Evolutionary conservation across 2,797 vertebrate genomes (phyloP).

Genomic region (Rhinatrema bivittatum): DNA sequence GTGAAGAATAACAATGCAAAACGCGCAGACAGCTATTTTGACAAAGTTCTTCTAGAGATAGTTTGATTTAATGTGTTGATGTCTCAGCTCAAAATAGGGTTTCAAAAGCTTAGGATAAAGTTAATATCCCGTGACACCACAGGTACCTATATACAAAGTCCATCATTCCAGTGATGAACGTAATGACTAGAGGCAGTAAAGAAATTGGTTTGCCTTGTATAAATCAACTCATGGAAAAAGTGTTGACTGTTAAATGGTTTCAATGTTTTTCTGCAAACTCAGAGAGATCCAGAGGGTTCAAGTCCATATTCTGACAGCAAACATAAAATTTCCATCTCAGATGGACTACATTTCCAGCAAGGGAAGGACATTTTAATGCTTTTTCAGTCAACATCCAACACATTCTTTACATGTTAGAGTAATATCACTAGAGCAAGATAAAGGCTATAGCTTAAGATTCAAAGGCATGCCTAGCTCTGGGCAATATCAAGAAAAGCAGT

Average conservation of each 20-base stretch:
- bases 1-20: slow-evolving; percentile 14
- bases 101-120: slow-evolving; percentile 1
- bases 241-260: slow-evolving; percentile 2
- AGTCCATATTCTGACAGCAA: too few relatives aligned
- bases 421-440: too few relatives aligned
- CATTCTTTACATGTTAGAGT: too few relatives aligned
- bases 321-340: too few relatives aligned
- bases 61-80: slow-evolving; percentile 2
- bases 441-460: too few relatives aligned
- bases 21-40: slow-evolving; percentile 7
- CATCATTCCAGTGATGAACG: slow-evolving; percentile 5
- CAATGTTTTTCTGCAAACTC: not conserved
- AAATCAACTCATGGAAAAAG: not conserved
- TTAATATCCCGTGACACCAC: slow-evolving; percentile 1
- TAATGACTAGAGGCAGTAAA: not conserved
- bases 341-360: too few relatives aligned
- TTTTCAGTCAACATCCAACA: too few relatives aligned
- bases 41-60: slow-evolving; percentile 2
- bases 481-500: too few relatives aligned
- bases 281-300: too few relatives aligned
- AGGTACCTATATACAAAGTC: not conserved
- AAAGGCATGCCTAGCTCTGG: too few relatives aligned
- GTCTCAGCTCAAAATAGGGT: not conserved
- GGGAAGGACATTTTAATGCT: too few relatives aligned
- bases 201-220: not conserved